A percentile compares a stretch with the other conserved stretches of the same genome.
These are phyloP conservation scores for Trachops cirrhosus DNA, from an alignment of 2,797 vertebrate genomes.

Conservation along the genomic window DNA sequence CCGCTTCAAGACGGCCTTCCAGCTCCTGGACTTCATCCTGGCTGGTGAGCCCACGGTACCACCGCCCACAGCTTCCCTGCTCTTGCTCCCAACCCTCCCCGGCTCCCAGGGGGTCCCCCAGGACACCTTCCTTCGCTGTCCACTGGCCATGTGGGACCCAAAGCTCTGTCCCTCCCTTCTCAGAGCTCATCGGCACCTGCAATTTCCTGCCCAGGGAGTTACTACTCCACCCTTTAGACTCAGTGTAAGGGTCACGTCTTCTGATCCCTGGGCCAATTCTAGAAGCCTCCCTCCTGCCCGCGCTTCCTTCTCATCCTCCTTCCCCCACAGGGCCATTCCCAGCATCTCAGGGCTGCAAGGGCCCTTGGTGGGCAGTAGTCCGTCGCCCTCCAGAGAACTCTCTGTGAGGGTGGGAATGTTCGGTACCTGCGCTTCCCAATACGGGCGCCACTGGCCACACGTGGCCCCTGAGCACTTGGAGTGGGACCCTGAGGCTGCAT, in stretches of 20 bases:
- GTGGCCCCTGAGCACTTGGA: neutral
- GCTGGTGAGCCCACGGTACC: conserved; percentile 59
- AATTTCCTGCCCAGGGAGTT: neutral
- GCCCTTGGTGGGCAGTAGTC: neutral
- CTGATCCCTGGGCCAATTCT: neutral
- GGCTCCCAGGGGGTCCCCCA: too few species aligned
- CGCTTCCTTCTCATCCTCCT: neutral
- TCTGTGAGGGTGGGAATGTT: neutral
- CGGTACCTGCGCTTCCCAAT: neutral
- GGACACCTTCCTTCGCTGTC: neutral
- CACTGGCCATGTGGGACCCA: neutral
- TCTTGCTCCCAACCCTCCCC: too few species aligned
- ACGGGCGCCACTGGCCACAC: rapidly evolving
- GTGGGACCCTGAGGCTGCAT: too few species aligned
- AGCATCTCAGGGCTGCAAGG: neutral
- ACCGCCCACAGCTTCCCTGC: neutral
- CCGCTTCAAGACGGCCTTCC: conserved; percentile 61
- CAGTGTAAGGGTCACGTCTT: neutral
- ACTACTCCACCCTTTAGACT: neutral
- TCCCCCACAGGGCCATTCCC: neutral
- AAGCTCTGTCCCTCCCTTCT: neutral
- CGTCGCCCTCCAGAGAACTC: neutral
- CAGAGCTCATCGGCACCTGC: neutral
- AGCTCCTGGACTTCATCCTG: conserved; percentile 74
- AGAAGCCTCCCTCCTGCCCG: neutral